These are phyloP conservation scores for Drosophila pallidifrons DNA, from an alignment of 1,140 invertebrate genomes.

Conservation along the genomic window DNA sequence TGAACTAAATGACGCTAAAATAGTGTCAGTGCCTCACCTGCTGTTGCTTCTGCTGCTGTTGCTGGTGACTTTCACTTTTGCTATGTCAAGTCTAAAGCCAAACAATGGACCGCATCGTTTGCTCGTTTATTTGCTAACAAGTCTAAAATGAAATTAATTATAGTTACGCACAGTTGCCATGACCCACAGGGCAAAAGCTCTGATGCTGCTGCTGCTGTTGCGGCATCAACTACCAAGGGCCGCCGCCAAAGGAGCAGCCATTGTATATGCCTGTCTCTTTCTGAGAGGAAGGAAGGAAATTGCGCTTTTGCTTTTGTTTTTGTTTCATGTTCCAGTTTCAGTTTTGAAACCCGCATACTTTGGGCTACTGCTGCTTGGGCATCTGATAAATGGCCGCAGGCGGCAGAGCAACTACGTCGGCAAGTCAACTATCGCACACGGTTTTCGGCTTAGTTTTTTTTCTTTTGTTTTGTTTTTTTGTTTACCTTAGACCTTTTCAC, in stretches of 20 bases:
- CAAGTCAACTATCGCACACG: slow-evolving; percentile 40
- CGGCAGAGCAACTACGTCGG: slow-evolving; percentile 13
- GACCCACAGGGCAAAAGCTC: slow-evolving; percentile 29
- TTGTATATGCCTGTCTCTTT: not conserved
- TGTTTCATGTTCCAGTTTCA: not conserved
- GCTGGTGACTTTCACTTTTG: slow-evolving; percentile 5
- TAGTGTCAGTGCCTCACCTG: slow-evolving; percentile 1
- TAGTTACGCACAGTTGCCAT: slow-evolving; percentile 77
- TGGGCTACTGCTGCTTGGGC: slow-evolving; percentile 3
- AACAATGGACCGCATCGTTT: slow-evolving; percentile 74
- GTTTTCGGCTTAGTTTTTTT: not conserved
- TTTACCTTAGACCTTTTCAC: not conserved
- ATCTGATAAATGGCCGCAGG: slow-evolving; percentile 30
- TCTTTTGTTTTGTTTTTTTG: not conserved
- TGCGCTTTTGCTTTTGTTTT: slow-evolving; percentile 7
- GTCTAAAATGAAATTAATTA: slow-evolving; percentile 83
- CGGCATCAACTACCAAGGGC: not conserved
- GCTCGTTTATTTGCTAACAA: slow-evolving; percentile 82
- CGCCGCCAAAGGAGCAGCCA: slow-evolving; percentile 7
- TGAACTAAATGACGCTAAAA: slow-evolving; percentile 24
- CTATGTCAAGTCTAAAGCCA: slow-evolving; percentile 34
- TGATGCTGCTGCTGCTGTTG: not conserved
- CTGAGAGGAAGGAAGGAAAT: not conserved
- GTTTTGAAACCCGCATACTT: slow-evolving; percentile 3
- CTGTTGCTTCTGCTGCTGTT: not conserved